These are phyloP conservation scores for Pelmatolapia mariae DNA, from an alignment of 2,113 vertebrate species.

Conservation along the genomic window DNA sequence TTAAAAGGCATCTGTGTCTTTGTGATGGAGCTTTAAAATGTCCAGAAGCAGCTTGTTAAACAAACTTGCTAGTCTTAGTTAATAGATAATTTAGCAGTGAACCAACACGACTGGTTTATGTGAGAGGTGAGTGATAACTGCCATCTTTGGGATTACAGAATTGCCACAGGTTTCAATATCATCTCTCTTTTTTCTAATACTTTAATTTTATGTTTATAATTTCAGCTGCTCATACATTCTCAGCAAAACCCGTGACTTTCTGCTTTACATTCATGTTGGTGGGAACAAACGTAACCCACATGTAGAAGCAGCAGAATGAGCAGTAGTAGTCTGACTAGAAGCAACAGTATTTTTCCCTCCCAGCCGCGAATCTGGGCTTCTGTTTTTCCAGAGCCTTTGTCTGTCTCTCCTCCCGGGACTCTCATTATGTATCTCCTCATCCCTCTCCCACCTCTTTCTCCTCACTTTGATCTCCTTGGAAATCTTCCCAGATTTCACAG, in stretches of 20 bases:
- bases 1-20: background rate
- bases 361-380: background rate
- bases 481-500: background rate
- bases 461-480: background rate
- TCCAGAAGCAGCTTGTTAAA: background rate
- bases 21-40: background rate
- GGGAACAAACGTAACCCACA: background rate
- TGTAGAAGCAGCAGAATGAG: background rate
- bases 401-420: background rate
- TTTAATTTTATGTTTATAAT: background rate
- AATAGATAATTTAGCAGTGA: background rate
- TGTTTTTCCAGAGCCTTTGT: background rate
- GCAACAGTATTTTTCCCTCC: background rate
- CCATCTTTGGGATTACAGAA: background rate
- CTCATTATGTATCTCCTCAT: background rate
- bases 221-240: background rate
- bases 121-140: background rate
- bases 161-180: background rate
- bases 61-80: background rate
- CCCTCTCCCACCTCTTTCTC: background rate
- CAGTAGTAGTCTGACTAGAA: background rate
- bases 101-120: background rate
- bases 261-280: background rate
- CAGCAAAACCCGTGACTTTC: background rate
- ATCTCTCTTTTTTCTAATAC: background rate